These are phyloP conservation scores for Microctenopoma steveboyesi DNA, from an alignment of 2,797 vertebrate genomes.

Conservation along the genomic window DNA sequence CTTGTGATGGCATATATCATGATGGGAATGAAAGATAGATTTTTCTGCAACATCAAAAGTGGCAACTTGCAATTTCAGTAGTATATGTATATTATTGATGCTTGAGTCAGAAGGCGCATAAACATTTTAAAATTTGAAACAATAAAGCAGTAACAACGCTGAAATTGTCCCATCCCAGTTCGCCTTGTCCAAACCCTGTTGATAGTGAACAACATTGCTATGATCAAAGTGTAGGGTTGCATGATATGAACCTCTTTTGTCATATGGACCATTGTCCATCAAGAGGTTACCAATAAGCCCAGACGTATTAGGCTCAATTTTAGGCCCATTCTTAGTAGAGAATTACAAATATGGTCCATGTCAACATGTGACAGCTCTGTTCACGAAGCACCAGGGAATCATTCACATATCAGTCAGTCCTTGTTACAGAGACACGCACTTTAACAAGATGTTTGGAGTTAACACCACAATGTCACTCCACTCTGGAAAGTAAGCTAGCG, in stretches of 20 bases:
- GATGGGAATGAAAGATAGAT: constrained; percentile 79
- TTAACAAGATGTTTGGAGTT: constrained; percentile 63
- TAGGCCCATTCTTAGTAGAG: constrained; percentile 57
- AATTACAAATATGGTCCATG: constrained; percentile 67
- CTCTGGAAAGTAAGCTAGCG: constrained; percentile 72
- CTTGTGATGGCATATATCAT: constrained; percentile 74
- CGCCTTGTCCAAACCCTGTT: constrained; percentile 68
- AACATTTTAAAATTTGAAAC: constrained; percentile 73
- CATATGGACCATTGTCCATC: constrained; percentile 43
- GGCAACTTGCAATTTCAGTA: constrained; percentile 80
- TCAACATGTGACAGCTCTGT: constrained; percentile 68
- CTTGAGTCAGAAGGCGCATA: constrained; percentile 81
- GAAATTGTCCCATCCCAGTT: constrained; percentile 69
- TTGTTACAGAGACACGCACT: constrained; percentile 65
- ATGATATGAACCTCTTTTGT: constrained; percentile 56
- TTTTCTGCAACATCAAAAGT: constrained; percentile 80
- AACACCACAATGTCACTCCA: constrained; percentile 52
- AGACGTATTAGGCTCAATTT: constrained; percentile 42
- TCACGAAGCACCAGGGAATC: constrained; percentile 76
- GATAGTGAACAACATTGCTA: constrained; percentile 63
- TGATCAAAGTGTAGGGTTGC: constrained; percentile 64
- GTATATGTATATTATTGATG: constrained; percentile 74
- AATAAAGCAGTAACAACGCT: constrained; percentile 74
- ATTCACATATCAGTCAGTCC: constrained; percentile 61
- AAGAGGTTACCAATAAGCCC: constrained; percentile 55